Evolutionary conservation across 2,797 vertebrate species (phyloP).

Genomic region (Cephalopachus bancanus): DNA sequence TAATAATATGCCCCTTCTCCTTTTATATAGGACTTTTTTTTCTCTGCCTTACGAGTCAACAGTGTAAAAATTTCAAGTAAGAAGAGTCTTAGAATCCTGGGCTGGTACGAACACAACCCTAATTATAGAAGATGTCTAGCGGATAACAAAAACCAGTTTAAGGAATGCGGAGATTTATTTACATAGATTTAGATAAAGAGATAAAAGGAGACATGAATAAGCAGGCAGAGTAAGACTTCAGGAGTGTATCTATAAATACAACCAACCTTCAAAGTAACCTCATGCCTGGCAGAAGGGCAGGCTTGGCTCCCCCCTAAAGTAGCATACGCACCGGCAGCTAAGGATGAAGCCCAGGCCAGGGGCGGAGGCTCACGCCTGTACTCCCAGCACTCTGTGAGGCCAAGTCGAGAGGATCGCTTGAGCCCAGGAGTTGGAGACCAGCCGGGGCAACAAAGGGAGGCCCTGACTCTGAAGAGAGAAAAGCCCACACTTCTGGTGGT

Average conservation of each 20-base stretch:
- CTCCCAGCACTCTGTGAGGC: no score
- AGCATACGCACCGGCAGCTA: not conserved
- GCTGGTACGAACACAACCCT: conserved; percentile 66
- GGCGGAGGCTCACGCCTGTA: no score
- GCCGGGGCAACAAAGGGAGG: no score
- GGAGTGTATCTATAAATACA: conserved; percentile 53
- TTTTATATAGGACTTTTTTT: conserved; percentile 43
- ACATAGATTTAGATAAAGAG: conserved; percentile 74
- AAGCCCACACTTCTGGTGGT: conserved; percentile 73
- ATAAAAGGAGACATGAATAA: conserved; percentile 70
- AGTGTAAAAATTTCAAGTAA: conserved; percentile 68
- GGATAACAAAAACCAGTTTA: conserved; percentile 75
- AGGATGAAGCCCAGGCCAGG: conserved; percentile 55
- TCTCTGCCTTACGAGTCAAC: conserved; percentile 65
- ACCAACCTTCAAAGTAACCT: conserved; percentile 70
- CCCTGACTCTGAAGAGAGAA: no score
- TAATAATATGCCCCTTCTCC: not conserved
- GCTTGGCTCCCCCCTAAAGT: not conserved
- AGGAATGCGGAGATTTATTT: conserved; percentile 74
- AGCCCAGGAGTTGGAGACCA: no score
- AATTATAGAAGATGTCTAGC: conserved; percentile 74
- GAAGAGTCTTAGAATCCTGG: conserved; percentile 59
- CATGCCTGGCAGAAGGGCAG: not conserved
- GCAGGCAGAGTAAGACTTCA: conserved; percentile 27
- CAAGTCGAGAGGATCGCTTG: no score